These are phyloP conservation scores for Bombus breviceps DNA, from an alignment of 1,140 invertebrate genomes.

Conservation along the genomic window DNA sequence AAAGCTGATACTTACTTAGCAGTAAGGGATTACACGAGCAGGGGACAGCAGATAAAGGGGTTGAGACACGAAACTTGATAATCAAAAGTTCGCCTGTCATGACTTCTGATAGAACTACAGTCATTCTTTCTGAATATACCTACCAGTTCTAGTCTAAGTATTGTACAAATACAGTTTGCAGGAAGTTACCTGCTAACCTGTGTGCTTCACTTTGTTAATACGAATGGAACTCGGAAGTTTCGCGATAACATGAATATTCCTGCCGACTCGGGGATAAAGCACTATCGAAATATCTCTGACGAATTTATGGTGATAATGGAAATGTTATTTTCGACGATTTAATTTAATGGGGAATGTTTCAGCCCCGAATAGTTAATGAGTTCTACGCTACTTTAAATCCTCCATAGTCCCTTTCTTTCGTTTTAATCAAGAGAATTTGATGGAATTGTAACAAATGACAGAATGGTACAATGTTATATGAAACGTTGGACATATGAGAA, in stretches of 20 bases:
- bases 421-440: background rate
- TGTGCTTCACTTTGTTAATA: slow-evolving; percentile 36
- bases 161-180: background rate
- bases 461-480: background rate
- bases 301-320: background rate
- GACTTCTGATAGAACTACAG: slow-evolving; percentile 6
- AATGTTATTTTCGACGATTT: background rate
- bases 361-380: background rate
- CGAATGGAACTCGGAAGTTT: slow-evolving; percentile 18
- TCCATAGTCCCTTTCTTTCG: too few species aligned
- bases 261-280: background rate
- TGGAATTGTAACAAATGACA: too few species aligned
- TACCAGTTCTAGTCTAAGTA: background rate
- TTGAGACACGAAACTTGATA: slow-evolving; percentile 40
- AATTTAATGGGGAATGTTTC: background rate
- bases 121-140: slow-evolving; percentile 7
- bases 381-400: background rate
- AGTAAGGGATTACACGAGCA: background rate
- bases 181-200: slow-evolving; percentile 21
- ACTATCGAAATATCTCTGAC: slow-evolving; percentile 2
- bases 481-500: background rate
- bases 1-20: background rate
- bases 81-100: slow-evolving; percentile 38
- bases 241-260: slow-evolving; percentile 32
- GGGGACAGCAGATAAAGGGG: background rate